Evolutionary conservation across 2,888 invertebrate species (phyloP), one percentile per base, ranked within the genome.

Genomic region (Hermaeophaga mercurialis): DNA sequence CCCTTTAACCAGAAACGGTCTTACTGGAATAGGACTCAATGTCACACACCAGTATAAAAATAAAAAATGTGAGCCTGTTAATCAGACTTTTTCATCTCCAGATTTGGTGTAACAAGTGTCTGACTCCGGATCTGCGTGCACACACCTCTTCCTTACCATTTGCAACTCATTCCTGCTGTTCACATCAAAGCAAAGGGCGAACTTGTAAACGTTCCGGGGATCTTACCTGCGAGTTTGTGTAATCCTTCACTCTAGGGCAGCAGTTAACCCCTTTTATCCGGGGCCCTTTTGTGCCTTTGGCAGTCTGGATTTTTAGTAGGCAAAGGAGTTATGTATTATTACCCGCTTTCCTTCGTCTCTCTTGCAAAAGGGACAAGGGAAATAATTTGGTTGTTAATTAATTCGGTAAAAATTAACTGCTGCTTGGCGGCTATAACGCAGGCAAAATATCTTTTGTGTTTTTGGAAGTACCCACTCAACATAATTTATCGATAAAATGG

Each of bases 401-500:
- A 44, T 34, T 44, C 34, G 34, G 17, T 24, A 34, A 43, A 52
- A 44, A 52, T 34, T 33, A 43, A 43, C 43, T 52, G 39, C 36
- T 31, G 24, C 15, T 43, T 14, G 19, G 39, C 39, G 39, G 9
- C 1, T 15, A 12, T 24, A 36, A 36, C 6, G 24, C 15, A 22
- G 28, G 15, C 44, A 28, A 12, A 39, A 38, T 8, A 8, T 26
- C 31, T 3, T 31, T 31, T 31, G 22, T 22, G 22, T 22, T 22
- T 3, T 34, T 34, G 7, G 34, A 7, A 14, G 14, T 15, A 18
- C 5, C 38, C 6, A 38, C 38, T 38, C 62, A 66, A 66, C 69
- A 63, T 64, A 66, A 72, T 72, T 72, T 72, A 72, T 72, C 11
- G 67, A 68, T 61, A 65, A 66, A 64, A 66, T 66, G 66, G 66